Percentiles rank a stretch among this genome's conserved stretches.
Evolutionary conservation across 1,140 invertebrate genomes (phyloP).

Genomic region (Cecropterus lyciades): DNA sequence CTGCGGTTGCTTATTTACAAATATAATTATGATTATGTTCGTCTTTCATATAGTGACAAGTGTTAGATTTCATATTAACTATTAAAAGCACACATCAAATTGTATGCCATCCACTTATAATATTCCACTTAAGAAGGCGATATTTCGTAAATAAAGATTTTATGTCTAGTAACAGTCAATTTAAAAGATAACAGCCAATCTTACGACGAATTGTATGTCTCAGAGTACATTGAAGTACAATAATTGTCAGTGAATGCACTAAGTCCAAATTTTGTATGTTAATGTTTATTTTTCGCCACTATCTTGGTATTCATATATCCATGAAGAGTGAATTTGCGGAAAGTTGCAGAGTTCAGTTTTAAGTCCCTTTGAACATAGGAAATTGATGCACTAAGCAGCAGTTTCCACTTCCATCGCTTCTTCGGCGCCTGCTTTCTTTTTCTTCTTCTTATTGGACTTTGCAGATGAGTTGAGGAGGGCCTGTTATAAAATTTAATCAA

Average conservation of each 20-base stretch:
- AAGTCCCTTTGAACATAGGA: constrained; percentile 35
- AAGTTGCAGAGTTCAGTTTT: constrained; percentile 41
- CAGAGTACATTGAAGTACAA: constrained; percentile 14
- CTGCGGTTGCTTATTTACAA: constrained; percentile 32
- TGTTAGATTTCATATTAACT: constrained; percentile 12
- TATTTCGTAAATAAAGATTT: constrained; percentile 46
- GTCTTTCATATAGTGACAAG: constrained; percentile 20
- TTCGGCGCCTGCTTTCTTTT: constrained; percentile 88
- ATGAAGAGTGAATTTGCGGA: constrained; percentile 38
- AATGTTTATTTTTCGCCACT: constrained; percentile 36
- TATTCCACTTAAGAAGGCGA: constrained; percentile 35
- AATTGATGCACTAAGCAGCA: constrained; percentile 82
- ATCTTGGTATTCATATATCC: constrained; percentile 34
- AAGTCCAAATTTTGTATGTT: constrained; percentile 16
- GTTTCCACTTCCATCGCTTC: constrained; percentile 87
- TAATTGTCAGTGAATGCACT: constrained; percentile 21
- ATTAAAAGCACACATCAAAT: constrained; percentile 10
- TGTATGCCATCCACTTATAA: constrained; percentile 35
- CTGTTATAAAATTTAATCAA: constrained; percentile 79
- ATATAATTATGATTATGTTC: constrained; percentile 31
- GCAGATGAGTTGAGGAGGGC: constrained; percentile 91
- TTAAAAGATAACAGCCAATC: constrained; percentile 36
- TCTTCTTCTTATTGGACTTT: constrained; percentile 95
- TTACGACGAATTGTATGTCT: constrained; percentile 23
- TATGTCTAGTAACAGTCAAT: constrained; percentile 40